Base-by-base conservation (phyloP, 1,140 invertebrate genomes). In the Megathymus violae region DNA sequence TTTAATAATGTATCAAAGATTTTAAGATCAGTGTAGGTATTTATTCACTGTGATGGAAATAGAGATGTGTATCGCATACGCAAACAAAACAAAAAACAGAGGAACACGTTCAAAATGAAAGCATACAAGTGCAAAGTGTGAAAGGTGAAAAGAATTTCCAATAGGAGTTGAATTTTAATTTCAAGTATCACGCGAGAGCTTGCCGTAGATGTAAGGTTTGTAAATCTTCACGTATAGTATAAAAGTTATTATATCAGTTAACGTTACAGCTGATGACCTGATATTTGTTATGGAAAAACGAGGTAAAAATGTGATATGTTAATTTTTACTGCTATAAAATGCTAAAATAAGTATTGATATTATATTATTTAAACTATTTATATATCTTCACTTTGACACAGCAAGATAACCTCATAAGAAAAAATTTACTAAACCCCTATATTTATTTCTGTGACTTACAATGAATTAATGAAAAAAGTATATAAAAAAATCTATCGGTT, bases 131-230 rank as follows among this genome's bases (percentile, higher is more conserved):
- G 34, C n/a, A 59, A 47, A 59, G 56, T 47, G 56, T 59, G 54
- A 59, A 59, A 46, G 54, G 41, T 59, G 54, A 59, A 59, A 59
- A 59, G 54, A 59, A 59, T 59, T 59, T 59, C 54, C 54, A 59
- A 59, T 59, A 59, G 56, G 43, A 38, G 44, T 47, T 59, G 56
- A 38, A 59, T 59, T 59, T 59, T 59, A 47, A 47, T 59, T 59
- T 47, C 43, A 59, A 36, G 17, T 59, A 47, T 59, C 36, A 40
- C 15, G 36, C 1, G 15, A 38, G 36, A 51, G 10, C 1, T 36
- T 15, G 10, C 1, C 1, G 14, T 14, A 51, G 48, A 17, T 38
- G 31, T 4, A 34, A 36, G 10, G 46, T 19, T 5, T 48, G 46
- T 31, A 31, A 31, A 25, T 46, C 27, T 48, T 13, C 31, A 13